A percentile compares a stretch with the other conserved stretches of the same genome.
Conservation (phyloP, 2,888 invertebrate species). For the Plagiodera versicolora region DNA sequence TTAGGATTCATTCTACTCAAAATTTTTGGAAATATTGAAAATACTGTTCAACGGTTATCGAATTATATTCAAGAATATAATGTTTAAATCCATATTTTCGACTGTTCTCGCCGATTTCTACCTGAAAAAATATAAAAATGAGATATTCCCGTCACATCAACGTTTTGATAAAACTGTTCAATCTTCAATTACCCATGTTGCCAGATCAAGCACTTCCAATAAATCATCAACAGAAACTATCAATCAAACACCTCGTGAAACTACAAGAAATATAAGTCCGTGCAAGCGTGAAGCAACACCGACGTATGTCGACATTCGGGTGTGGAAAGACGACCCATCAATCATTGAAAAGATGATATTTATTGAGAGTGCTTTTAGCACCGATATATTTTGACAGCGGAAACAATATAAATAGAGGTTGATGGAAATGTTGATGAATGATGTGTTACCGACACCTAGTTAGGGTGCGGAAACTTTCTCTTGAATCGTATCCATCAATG, state of each 20-base stretch:
- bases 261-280: slow-evolving; percentile 1
- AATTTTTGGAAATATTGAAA: too few relatives aligned
- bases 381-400: slow-evolving; percentile 4
- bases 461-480: not conserved
- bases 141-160: too few relatives aligned
- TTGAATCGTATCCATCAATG: too few relatives aligned
- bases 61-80: too few relatives aligned
- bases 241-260: slow-evolving; percentile 6
- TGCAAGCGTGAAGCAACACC: slow-evolving; percentile 10
- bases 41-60: too few relatives aligned
- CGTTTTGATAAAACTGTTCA: too few relatives aligned
- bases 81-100: too few relatives aligned
- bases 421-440: not conserved
- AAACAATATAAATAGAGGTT: not conserved
- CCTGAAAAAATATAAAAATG: too few relatives aligned
- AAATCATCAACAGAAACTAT: slow-evolving; percentile 12
- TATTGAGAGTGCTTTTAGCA: slow-evolving; percentile 28
- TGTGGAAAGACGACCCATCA: slow-evolving; percentile 23
- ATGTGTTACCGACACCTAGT: not conserved
- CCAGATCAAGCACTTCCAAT: slow-evolving; percentile 5
- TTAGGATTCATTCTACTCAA: too few relatives aligned
- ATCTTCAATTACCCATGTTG: slow-evolving; percentile 1
- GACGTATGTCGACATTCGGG: slow-evolving; percentile 25
- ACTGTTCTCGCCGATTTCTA: too few relatives aligned
- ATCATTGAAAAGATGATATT: slow-evolving; percentile 29